Conservation (phyloP, 2,113 vertebrate genomes). For the Otus sunia region DNA sequence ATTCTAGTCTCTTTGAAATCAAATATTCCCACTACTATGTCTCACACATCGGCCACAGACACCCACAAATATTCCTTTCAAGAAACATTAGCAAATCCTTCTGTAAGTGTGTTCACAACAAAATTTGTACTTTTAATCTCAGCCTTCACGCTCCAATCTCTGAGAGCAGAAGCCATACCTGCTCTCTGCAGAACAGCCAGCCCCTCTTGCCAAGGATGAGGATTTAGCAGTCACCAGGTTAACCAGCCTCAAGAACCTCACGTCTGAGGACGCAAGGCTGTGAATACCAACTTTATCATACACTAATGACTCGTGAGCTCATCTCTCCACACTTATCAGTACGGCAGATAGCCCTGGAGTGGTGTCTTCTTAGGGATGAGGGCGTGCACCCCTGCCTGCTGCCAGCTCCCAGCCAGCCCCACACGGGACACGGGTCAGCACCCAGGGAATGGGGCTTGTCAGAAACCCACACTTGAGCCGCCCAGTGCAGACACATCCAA, state of each 20-base stretch:
- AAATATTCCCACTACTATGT: not conserved
- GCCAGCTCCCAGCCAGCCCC: not conserved
- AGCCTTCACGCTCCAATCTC: not conserved
- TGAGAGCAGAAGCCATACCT: not conserved
- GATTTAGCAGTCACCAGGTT: fast-evolving
- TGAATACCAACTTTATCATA: not conserved
- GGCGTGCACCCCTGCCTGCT: fast-evolving
- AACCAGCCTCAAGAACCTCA: not conserved
- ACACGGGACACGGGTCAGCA: not conserved
- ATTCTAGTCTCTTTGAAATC: not conserved
- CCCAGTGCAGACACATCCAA: not conserved
- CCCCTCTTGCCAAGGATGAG: not conserved
- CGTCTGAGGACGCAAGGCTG: fast-evolving
- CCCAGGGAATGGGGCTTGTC: fast-evolving
- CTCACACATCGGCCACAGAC: not conserved
- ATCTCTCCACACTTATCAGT: fast-evolving
- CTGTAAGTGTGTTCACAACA: fast-evolving
- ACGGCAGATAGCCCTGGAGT: fast-evolving
- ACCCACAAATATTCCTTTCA: not conserved
- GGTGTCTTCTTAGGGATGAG: not conserved
- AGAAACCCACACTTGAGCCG: not conserved
- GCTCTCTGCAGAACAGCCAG: not conserved
- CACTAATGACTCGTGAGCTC: fast-evolving
- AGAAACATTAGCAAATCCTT: not conserved
- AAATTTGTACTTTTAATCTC: not conserved